These are phyloP conservation scores for Sterna hirundo DNA, from an alignment of 2,113 vertebrate genomes.

Conservation along the genomic window DNA sequence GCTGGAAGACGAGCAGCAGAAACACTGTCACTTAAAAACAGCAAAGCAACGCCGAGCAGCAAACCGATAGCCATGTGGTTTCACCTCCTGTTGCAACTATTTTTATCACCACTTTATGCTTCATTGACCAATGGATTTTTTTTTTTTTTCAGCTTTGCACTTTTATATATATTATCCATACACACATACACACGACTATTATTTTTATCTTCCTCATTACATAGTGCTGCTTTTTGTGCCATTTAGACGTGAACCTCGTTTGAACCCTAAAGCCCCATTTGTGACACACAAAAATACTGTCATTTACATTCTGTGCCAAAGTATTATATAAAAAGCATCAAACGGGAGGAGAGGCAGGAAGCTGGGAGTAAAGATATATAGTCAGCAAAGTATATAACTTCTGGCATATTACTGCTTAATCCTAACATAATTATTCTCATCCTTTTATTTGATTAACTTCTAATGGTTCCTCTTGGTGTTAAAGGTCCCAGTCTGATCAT, in stretches of 20 bases:
- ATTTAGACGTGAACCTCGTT: conserved; percentile 73
- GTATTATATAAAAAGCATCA: conserved; percentile 78
- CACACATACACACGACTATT: neutral
- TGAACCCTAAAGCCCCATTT: conserved; percentile 74
- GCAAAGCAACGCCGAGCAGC: neutral
- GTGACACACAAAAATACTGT: conserved; percentile 71
- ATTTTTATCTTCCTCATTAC: conserved; percentile 73
- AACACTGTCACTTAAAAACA: neutral
- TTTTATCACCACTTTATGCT: conserved; percentile 67
- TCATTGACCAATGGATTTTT: conserved; percentile 71
- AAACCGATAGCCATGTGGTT: neutral
- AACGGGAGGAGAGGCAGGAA: conserved; percentile 70
- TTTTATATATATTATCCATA: conserved; percentile 56
- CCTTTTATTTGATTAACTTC: conserved; percentile 99
- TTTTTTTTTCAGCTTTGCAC: conserved; percentile 60
- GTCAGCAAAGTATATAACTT: conserved; percentile 84
- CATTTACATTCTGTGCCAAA: conserved; percentile 78
- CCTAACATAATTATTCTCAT: conserved; percentile 96
- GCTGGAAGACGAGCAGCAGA: neutral
- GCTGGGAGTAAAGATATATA: conserved; percentile 80
- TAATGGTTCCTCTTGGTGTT: conserved; percentile 97
- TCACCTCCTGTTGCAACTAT: conserved; percentile 68
- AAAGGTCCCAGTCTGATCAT: conserved; percentile 96
- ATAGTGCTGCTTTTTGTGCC: conserved; percentile 56
- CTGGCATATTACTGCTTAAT: conserved; percentile 87